phyloP scores from a whole-genome alignment of 2,888 invertebrate species.

The Cryptosula pallasiana region DNA sequence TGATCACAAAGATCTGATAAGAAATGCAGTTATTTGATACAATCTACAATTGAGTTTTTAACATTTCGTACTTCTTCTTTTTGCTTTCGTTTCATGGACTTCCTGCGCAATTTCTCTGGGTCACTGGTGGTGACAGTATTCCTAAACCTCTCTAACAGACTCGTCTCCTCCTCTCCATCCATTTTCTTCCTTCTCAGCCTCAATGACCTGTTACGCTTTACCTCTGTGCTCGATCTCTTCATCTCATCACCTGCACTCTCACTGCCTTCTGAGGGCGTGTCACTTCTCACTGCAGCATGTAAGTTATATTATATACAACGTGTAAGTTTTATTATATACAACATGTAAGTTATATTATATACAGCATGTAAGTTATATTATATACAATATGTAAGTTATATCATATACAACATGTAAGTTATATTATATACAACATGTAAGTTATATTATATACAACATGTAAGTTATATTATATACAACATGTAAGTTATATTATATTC shows the following conservation, averaged over 20 bases:
- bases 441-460: too few relatives aligned
- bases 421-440: too few relatives aligned
- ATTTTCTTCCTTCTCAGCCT: not conserved
- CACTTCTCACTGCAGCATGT: conserved; percentile 41
- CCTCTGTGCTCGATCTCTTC: not conserved
- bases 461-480: too few relatives aligned
- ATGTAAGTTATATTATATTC: too few relatives aligned
- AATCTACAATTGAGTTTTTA: not conserved
- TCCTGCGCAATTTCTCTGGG: conserved; percentile 35
- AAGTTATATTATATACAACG: not conserved
- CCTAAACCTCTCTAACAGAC: conserved; percentile 1
- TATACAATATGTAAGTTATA: too few relatives aligned
- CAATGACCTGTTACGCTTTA: conserved; percentile 18
- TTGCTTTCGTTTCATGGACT: conserved; percentile 57
- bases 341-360: too few relatives aligned
- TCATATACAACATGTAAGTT: too few relatives aligned
- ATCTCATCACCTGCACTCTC: conserved; percentile 32
- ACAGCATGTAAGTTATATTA: too few relatives aligned
- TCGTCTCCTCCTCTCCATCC: not conserved
- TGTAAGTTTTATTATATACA: too few relatives aligned
- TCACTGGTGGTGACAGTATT: conserved; percentile 27
- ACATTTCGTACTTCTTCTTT: conserved; percentile 49
- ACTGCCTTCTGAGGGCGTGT: conserved; percentile 55
- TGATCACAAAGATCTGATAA: too few relatives aligned
- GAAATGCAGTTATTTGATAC: too few relatives aligned